These are phyloP conservation scores for Periophthalmodon schlosseri DNA, from an alignment of 2,113 vertebrate genomes.

Conservation along the genomic window DNA sequence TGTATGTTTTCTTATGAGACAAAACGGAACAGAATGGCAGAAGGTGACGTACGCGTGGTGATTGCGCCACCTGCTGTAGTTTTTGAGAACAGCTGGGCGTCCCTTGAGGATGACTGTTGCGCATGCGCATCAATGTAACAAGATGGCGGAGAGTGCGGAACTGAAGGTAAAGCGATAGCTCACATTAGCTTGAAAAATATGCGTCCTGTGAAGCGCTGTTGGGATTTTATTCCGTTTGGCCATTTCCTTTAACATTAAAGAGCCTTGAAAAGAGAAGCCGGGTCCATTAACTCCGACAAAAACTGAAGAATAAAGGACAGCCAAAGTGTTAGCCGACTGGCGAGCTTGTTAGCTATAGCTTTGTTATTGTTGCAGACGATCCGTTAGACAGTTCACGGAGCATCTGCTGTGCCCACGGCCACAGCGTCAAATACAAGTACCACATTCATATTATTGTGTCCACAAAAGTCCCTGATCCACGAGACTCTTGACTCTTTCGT, in stretches of 20 bases:
- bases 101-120: constrained; percentile 83
- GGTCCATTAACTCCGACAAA: constrained; percentile 17
- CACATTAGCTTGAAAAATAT: constrained; percentile 81
- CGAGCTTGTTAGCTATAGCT: constrained; percentile 69
- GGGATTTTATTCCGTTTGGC: constrained; percentile 11
- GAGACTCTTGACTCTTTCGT: neutral
- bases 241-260: neutral
- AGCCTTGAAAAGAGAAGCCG: neutral
- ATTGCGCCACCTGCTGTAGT: constrained; percentile 53
- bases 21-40: too few relatives aligned
- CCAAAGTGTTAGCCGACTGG: constrained; percentile 56
- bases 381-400: constrained; percentile 41
- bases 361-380: constrained; percentile 75
- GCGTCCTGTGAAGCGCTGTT: constrained; percentile 26
- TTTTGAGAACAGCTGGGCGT: constrained; percentile 36
- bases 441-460: neutral
- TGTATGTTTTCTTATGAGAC: too few relatives aligned
- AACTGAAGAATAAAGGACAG: constrained; percentile 8
- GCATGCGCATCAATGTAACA: constrained; percentile 90
- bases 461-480: neutral
- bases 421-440: neutral
- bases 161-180: constrained; percentile 95
- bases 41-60: neutral
- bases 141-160: constrained; percentile 99
- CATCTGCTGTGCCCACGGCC: constrained; percentile 23